Evolutionary conservation across 2,797 vertebrate species (phyloP), one percentile per base, ranked within the genome.

Genomic region (Acridotheres tristis): DNA sequence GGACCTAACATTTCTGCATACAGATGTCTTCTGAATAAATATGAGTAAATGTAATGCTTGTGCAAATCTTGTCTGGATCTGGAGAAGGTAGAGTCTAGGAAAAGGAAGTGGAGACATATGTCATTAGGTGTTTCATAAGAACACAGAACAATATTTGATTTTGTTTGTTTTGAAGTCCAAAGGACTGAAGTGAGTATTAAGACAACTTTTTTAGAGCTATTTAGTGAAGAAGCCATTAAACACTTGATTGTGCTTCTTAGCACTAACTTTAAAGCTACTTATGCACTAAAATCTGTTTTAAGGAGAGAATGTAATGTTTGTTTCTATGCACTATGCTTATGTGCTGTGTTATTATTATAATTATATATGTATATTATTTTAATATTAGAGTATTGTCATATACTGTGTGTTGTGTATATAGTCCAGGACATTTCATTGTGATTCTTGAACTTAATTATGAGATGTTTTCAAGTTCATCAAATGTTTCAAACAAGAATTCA

Each of bases 371-470:
- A 9, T 29, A 10, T 47, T 68, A 14, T 25, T 53, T 30, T 34
- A 20, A 27, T 38, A 38, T 27, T 43, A 9, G 38, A 36, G 10
- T 29, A 43, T 59, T 75, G 16, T 73, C 48, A 48, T 62, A 27
- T n/a, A 10, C 23, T 55, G 0, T 48, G 18, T 68, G 11, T 36
- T 88, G 4, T 85, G 5, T 29, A 7, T 51, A 3, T 55, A 34
- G 50, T 69, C 57, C 23, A 38, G 48, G 21, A 26, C 4, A 13
- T 50, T 67, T 79, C 0, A 0, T 13, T 1, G 0, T 85, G 22
- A 20, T 84, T 81, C 30, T 84, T 42, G 13, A 73, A 63, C 9
- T 67, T 63, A 12, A 4, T 53, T 69, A 5, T 42, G 27, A 72
- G 27, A 22, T 86, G 26, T 78, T 93, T 78, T 84, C 14, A 86